A percentile compares a stretch with the other conserved stretches of the same genome.
Evolutionary conservation across 2,797 vertebrate genomes (phyloP).

Genomic region (Enteromius unitaeniatus): DNA sequence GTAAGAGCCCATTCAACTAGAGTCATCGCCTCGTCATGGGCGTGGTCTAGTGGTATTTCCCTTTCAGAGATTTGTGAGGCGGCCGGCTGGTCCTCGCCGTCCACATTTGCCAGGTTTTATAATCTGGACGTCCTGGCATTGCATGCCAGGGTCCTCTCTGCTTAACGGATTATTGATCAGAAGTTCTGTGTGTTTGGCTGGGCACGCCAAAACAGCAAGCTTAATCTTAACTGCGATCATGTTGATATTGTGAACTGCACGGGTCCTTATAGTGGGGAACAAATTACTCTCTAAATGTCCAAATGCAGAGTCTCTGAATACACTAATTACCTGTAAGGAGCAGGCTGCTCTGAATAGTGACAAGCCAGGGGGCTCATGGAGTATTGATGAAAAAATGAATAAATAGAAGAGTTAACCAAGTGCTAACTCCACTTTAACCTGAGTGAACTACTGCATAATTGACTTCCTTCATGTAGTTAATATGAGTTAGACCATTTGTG

Average conservation of each 20-base stretch:
- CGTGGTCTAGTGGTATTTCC: too few relatives aligned
- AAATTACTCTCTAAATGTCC: slow-evolving; percentile 45
- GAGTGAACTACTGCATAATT: background rate
- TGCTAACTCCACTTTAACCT: background rate
- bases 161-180: too few relatives aligned
- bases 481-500: background rate
- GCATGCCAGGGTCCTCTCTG: too few relatives aligned
- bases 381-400: background rate
- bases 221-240: too few relatives aligned
- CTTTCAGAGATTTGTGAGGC: too few relatives aligned
- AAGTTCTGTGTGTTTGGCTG: too few relatives aligned
- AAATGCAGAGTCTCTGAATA: slow-evolving; percentile 37
- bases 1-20: too few relatives aligned
- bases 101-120: too few relatives aligned
- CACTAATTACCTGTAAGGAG: slow-evolving; percentile 50
- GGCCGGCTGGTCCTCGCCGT: too few relatives aligned
- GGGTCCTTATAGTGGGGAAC: slow-evolving; percentile 40
- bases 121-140: too few relatives aligned
- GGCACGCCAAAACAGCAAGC: too few relatives aligned
- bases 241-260: slow-evolving; percentile 39
- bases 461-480: background rate
- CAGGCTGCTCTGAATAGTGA: slow-evolving; percentile 23
- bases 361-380: slow-evolving; percentile 23
- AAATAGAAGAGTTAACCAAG: background rate
- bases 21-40: too few relatives aligned